Evolutionary conservation across 2,797 vertebrate species (phyloP).

Genomic region (Tokudaia tokunoshimensis): DNA sequence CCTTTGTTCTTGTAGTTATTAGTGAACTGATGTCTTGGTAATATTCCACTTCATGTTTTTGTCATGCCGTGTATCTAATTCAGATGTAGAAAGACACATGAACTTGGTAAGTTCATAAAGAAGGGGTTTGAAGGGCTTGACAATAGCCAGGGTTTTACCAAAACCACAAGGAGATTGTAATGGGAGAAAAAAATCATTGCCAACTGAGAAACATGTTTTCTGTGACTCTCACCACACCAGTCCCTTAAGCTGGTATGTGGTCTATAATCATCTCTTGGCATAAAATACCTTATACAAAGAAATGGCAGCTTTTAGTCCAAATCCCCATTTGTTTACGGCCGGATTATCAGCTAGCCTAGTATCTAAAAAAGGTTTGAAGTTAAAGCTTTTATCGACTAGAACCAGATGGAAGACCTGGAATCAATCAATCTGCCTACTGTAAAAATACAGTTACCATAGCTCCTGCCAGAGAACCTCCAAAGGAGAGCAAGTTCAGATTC

Average conservation of each 20-base stretch:
- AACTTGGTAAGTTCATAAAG: constrained; percentile 7
- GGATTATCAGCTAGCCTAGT: constrained; percentile 23
- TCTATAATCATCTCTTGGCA: constrained; percentile 25
- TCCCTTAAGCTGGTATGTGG: background rate
- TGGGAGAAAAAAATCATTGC: background rate
- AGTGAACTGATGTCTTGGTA: constrained; percentile 70
- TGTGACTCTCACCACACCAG: background rate
- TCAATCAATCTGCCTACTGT: constrained; percentile 28
- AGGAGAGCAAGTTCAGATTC: background rate
- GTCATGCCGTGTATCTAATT: constrained; percentile 48
- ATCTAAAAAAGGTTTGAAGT: constrained; percentile 1
- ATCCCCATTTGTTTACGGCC: background rate
- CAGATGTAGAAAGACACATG: constrained; percentile 72
- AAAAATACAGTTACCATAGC: background rate
- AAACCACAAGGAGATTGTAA: background rate
- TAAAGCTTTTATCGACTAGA: constrained; percentile 49
- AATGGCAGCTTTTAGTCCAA: constrained; percentile 38
- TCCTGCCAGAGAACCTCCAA: constrained; percentile 16
- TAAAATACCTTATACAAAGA: constrained; percentile 36
- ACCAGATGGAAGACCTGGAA: constrained; percentile 32
- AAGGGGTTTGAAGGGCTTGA: constrained; percentile 22
- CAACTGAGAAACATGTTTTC: constrained; percentile 53
- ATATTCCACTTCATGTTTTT: constrained; percentile 67
- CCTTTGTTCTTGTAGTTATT: constrained; percentile 68
- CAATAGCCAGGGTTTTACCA: background rate